Evolutionary conservation across 2,888 invertebrate genomes (phyloP).

Genomic region (Netelia inedita): DNA sequence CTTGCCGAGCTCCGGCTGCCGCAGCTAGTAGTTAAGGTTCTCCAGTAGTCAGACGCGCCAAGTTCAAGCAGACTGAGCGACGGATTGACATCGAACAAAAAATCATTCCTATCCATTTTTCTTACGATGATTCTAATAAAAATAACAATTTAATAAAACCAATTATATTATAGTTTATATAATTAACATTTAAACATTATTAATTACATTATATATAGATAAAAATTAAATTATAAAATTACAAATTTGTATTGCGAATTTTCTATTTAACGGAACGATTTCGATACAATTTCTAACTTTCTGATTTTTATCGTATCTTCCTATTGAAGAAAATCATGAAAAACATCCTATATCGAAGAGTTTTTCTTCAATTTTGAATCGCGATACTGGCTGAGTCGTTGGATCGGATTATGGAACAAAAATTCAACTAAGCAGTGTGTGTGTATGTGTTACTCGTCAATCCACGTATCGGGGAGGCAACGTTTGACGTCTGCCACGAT

Average conservation of each 20-base stretch:
- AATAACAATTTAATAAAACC: background rate
- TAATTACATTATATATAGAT: too few species aligned
- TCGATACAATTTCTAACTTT: too few species aligned
- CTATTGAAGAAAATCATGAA: too few species aligned
- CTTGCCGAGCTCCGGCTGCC: conserved; percentile 60
- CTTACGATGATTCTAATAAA: background rate
- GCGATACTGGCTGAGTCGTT: background rate
- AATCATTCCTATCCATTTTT: background rate
- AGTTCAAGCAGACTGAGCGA: conserved; percentile 20
- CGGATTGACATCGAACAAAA: background rate
- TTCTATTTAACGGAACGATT: too few species aligned
- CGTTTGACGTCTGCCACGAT: conserved; percentile 74
- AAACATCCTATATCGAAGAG: background rate
- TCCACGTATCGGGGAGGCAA: conserved; percentile 62
- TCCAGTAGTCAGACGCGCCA: conserved; percentile 55
- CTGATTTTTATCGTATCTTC: too few species aligned
- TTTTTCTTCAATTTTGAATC: background rate
- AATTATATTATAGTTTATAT: background rate
- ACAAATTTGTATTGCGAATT: too few species aligned
- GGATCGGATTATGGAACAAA: conserved; percentile 9
- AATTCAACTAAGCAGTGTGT: background rate
- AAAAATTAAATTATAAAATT: too few species aligned
- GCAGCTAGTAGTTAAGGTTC: conserved; percentile 59
- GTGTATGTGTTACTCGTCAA: conserved; percentile 51
- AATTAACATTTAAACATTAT: too few species aligned